A percentile compares a stretch with the other conserved stretches of the same genome.
Evolutionary conservation across 2,113 vertebrate species (phyloP).

Genomic region (Uria lomvia): DNA sequence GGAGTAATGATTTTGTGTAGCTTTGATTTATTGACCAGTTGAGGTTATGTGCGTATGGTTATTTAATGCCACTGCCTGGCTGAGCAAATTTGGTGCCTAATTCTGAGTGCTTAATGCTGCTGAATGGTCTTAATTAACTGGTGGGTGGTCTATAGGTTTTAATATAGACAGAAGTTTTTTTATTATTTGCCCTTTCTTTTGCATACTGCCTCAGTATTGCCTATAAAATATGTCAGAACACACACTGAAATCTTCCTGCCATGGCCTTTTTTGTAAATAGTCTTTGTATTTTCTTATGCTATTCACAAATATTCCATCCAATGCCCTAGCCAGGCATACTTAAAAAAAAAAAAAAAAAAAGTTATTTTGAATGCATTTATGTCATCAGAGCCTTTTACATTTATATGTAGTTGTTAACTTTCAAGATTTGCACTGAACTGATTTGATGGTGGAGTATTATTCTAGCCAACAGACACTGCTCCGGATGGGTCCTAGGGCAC

Average conservation of each 20-base stretch:
- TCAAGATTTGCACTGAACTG: background rate
- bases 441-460: background rate
- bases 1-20: constrained; percentile 5
- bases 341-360: background rate
- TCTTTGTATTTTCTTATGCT: background rate
- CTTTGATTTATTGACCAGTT: constrained; percentile 26
- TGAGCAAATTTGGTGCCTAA: background rate
- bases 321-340: background rate
- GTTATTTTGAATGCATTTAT: background rate
- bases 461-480: background rate
- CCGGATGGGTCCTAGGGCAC: background rate
- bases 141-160: background rate
- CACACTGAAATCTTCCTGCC: background rate
- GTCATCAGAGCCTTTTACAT: background rate
- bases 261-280: background rate
- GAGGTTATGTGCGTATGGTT: background rate
- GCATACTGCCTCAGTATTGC: background rate
- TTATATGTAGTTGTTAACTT: background rate
- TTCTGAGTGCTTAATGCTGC: background rate
- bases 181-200: background rate
- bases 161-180: background rate
- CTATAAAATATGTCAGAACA: background rate
- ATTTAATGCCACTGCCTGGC: constrained; percentile 1
- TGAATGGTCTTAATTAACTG: constrained; percentile 17
- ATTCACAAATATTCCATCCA: background rate